Percentiles rank a stretch among this genome's conserved stretches.
These are phyloP conservation scores for Meliscaeva auricollis DNA, from an alignment of 2,888 invertebrate species.

Conservation along the genomic window DNA sequence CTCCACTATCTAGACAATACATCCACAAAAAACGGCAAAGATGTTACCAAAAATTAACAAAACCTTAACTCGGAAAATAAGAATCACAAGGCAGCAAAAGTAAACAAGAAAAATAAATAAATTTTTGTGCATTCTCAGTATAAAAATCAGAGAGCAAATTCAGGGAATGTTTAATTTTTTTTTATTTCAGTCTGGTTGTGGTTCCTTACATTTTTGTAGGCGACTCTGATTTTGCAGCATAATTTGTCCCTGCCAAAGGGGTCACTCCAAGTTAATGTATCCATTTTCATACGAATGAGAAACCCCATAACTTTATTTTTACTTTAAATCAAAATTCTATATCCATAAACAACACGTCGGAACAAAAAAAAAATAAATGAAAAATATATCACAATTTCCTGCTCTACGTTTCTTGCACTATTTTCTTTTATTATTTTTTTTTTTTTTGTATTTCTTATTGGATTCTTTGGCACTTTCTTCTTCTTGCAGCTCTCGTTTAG, in stretches of 20 bases:
- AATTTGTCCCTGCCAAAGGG: conserved; percentile 32
- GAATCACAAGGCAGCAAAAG: background rate
- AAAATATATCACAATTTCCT: conserved; percentile 52
- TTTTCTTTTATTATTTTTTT: conserved; percentile 43
- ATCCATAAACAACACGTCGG: conserved; percentile 42
- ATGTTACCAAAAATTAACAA: background rate
- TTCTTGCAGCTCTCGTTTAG: conserved; percentile 60
- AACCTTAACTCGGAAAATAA: background rate
- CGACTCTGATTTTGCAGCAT: conserved; percentile 45
- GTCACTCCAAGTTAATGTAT: conserved; percentile 59
- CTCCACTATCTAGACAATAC: background rate
- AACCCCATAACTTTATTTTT: background rate
- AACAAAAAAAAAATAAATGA: background rate
- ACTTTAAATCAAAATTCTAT: conserved; percentile 25
- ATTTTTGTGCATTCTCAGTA: no score
- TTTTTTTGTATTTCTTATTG: conserved; percentile 51
- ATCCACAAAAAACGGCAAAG: background rate
- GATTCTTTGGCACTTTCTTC: conserved; percentile 75
- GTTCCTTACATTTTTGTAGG: conserved; percentile 57
- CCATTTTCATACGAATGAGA: conserved; percentile 48
- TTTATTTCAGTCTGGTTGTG: background rate
- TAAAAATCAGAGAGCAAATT: conserved; percentile 39
- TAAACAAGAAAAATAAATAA: background rate
- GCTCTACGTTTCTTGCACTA: conserved; percentile 32
- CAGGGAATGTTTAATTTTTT: conserved; percentile 10